Percentiles rank a stretch among this genome's conserved stretches.
phyloP scores from a whole-genome alignment of 2,113 vertebrate species.

The Sigmodon hispidus region DNA sequence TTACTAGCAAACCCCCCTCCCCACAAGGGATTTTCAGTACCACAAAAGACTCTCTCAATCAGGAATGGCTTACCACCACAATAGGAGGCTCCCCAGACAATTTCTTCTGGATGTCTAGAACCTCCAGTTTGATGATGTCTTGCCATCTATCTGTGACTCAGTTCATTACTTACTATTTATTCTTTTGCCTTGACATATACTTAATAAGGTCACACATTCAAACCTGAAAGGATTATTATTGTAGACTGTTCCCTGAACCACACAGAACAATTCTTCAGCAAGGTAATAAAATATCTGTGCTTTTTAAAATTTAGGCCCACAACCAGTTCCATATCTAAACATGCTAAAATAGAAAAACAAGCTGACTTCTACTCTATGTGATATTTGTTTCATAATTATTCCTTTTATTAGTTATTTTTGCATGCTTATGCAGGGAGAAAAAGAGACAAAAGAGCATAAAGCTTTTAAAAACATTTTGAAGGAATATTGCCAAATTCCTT shows the following conservation, averaged over 20 bases:
- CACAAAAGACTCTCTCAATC: background rate
- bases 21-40: no score
- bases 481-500: no score
- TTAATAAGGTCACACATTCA: background rate
- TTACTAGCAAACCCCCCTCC: background rate
- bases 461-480: background rate
- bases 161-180: no score
- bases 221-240: background rate
- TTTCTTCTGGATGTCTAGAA: background rate
- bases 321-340: background rate
- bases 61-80: background rate
- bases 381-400: constrained; percentile 20
- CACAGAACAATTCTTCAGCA: background rate
- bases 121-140: background rate
- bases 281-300: background rate
- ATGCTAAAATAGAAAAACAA: background rate
- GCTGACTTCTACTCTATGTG: background rate
- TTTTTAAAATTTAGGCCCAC: background rate
- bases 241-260: background rate
- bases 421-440: background rate
- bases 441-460: background rate
- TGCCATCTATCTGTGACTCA: no score
- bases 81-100: background rate
- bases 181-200: background rate
- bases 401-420: background rate